phyloP scores from a whole-genome alignment of 2,797 vertebrate genomes.

The Hyperoplus immaculatus region DNA sequence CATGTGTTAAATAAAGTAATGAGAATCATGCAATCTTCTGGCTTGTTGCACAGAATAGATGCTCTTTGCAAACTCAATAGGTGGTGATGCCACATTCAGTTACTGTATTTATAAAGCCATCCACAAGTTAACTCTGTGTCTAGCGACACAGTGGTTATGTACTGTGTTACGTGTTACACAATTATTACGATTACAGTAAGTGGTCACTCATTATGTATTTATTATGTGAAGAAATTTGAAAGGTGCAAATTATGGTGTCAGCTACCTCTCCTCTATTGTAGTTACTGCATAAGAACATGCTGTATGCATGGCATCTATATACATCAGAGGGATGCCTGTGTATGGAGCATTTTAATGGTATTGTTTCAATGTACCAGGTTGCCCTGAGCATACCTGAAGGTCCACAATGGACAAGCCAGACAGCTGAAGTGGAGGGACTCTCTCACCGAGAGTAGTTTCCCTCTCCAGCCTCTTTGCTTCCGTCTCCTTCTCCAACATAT shows the following conservation, averaged over 20 bases:
- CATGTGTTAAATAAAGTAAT: not conserved
- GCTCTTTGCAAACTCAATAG: too few species aligned
- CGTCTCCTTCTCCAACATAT: conserved; percentile 78
- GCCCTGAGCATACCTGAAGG: conserved; percentile 73
- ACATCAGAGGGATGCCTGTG: not conserved
- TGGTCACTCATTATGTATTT: not conserved
- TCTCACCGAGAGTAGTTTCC: conserved; percentile 68
- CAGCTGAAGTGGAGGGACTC: conserved; percentile 75
- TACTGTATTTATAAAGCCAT: not conserved
- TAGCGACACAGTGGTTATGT: too few species aligned
- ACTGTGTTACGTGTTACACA: not conserved
- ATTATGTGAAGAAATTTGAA: not conserved
- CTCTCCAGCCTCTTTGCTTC: conserved; percentile 74
- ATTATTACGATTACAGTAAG: not conserved
- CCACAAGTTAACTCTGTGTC: not conserved
- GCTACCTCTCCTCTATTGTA: not conserved
- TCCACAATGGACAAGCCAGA: conserved; percentile 78
- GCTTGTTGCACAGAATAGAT: not conserved
- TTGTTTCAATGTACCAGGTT: conserved; percentile 12
- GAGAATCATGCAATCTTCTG: not conserved
- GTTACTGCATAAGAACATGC: conserved; percentile 13
- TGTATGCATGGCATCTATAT: conserved; percentile 9
- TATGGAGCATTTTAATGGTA: conserved; percentile 16
- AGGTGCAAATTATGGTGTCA: not conserved
- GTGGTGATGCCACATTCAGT: too few species aligned